Base-by-base conservation (phyloP, 2,113 vertebrate species). In the Electrona antarctica region DNA sequence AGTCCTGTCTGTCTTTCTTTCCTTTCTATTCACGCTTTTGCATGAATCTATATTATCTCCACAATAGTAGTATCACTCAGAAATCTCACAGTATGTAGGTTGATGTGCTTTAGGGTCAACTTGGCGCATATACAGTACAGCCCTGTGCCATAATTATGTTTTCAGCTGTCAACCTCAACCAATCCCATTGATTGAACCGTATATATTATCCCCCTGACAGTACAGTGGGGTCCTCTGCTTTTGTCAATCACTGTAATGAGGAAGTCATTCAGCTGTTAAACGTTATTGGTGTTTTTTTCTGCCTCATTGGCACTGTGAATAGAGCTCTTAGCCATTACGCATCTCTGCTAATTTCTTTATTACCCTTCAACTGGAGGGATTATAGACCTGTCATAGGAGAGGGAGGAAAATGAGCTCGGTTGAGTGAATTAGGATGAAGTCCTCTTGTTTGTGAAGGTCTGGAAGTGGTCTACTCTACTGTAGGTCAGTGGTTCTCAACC, bases 181-280 rank as follows among this genome's bases (percentile, higher is more conserved):
- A 46, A 64, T 52, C 54, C 10, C 29, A 33, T 61, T 46, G 1
- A 12, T 29, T 1, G 1, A 67, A 60, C 52, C 12, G 51, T 48
- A 15, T 48, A n/a, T n/a, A n/a, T n/a, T 21, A 29, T 47, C n/a
- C 45, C 15, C 15, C 62, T 66, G 60, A 60, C 49, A 14, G 55
- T 60, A 4, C 15, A 61, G 71, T 46, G 63, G 6, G 8, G 9
- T 45, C 21, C 54, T 62, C 8, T 60, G 8, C 47, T 64, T 62
- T 64, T 45, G 60, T 65, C 64, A 52, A 54, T 85, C 62, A 45
- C 15, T 55, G 9, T 74, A 28, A 88, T 73, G 74, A 63, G 11
- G 14, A 47, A 64, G 41, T 7, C 65, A 67, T 81, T 87, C 51
- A 71, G 15, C 65, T 65, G 70, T 74, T 68, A 75, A 74, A 74